Percentiles rank a stretch among this genome's conserved stretches.
Evolutionary conservation across 1,140 invertebrate genomes (phyloP).

Genomic region (Zaprionus camerounensis): DNA sequence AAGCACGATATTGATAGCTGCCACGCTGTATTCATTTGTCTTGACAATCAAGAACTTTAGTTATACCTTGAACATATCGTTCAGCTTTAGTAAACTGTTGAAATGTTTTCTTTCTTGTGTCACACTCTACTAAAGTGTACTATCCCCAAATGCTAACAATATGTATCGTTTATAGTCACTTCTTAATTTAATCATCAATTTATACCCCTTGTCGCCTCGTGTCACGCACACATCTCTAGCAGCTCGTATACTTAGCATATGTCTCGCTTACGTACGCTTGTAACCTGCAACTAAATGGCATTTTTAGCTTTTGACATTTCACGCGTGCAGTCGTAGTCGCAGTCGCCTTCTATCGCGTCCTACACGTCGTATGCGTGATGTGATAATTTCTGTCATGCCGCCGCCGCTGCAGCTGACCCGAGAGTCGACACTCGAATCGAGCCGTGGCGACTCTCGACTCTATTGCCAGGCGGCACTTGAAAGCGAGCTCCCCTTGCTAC

Average conservation of each 20-base stretch:
- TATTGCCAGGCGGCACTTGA: conserved; percentile 39
- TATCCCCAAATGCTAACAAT: too few species aligned
- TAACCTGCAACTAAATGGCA: conserved; percentile 57
- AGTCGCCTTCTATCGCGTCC: conserved; percentile 46
- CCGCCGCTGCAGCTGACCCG: conserved; percentile 1
- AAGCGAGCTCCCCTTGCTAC: conserved; percentile 5
- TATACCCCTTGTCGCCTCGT: neutral
- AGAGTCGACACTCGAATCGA: neutral
- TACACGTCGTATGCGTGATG: conserved; percentile 80
- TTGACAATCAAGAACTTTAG: neutral
- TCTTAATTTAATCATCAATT: too few species aligned
- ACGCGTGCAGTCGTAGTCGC: conserved; percentile 57
- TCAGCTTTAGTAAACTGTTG: too few species aligned
- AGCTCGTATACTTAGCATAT: neutral
- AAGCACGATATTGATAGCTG: neutral
- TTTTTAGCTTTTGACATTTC: conserved; percentile 82
- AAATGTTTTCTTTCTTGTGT: neutral
- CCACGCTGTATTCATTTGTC: neutral
- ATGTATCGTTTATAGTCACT: too few species aligned
- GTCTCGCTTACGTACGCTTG: conserved; percentile 16
- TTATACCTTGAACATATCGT: too few species aligned
- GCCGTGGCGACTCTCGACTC: conserved; percentile 20
- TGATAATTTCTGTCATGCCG: conserved; percentile 67
- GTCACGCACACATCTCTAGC: conserved; percentile 12
- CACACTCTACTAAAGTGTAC: neutral